phyloP scores from a whole-genome alignment of 2,113 vertebrate genomes.

The Microtus ochrogaster region DNA sequence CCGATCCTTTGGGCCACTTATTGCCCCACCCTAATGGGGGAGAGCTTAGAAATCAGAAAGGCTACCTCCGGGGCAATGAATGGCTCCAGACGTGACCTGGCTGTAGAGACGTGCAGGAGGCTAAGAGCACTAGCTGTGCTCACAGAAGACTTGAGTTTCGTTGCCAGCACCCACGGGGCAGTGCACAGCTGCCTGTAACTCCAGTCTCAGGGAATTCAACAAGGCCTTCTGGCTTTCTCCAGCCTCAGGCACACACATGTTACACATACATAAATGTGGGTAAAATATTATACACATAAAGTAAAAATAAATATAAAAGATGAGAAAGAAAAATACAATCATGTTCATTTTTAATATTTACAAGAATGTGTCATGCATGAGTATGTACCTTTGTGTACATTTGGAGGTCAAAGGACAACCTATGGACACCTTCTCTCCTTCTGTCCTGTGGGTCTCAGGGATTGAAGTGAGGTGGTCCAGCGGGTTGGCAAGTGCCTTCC shows the following conservation, averaged over 20 bases:
- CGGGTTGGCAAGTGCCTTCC: too few relatives aligned
- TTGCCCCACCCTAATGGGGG: neutral
- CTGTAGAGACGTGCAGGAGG: neutral
- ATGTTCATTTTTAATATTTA: neutral
- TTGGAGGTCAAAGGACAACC: neutral
- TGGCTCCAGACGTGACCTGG: neutral
- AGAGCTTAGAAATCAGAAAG: neutral
- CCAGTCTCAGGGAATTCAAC: neutral
- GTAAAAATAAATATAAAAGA: neutral
- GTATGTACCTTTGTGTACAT: too few relatives aligned
- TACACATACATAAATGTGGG: neutral
- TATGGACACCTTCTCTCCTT: neutral
- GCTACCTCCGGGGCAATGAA: neutral
- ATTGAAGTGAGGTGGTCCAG: neutral
- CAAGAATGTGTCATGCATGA: too few relatives aligned
- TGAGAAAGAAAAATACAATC: neutral
- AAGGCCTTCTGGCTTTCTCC: neutral
- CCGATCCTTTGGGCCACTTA: neutral
- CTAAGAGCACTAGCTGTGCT: neutral
- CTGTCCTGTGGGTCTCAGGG: neutral
- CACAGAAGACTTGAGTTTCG: neutral
- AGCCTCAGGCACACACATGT: neutral
- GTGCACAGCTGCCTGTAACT: neutral
- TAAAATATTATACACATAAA: neutral
- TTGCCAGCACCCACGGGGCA: neutral